Percentiles rank a stretch among this genome's conserved stretches.
phyloP scores from a whole-genome alignment of 2,888 invertebrate species.

The Tetheella fluctuosa region DNA sequence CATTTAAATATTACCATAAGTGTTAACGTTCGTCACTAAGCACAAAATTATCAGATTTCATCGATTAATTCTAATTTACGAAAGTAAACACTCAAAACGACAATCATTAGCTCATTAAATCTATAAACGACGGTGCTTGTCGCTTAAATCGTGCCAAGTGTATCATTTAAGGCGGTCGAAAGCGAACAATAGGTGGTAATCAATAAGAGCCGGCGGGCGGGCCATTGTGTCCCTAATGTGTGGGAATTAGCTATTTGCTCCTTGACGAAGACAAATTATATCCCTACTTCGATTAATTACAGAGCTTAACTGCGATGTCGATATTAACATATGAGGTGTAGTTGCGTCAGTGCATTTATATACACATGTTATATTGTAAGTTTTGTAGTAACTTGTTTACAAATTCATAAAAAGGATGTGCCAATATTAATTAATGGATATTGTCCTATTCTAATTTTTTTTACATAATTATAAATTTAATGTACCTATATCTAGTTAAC shows the following conservation, averaged over 20 bases:
- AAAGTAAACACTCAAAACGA: conserved; percentile 37
- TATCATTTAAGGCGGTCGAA: conserved; percentile 75
- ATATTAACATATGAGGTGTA: conserved; percentile 57
- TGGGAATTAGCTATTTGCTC: conserved; percentile 82
- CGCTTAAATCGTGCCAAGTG: conserved; percentile 71
- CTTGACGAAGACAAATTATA: conserved; percentile 83
- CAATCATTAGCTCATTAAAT: conserved; percentile 61
- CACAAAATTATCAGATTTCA: conserved; percentile 15
- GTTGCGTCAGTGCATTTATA: conserved; percentile 31
- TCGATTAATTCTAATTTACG: conserved; percentile 31
- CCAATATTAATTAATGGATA: too few species aligned
- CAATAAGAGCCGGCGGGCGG: conserved; percentile 74
- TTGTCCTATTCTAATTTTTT: too few species aligned
- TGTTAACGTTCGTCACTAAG: conserved; percentile 17
- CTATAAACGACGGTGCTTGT: conserved; percentile 54
- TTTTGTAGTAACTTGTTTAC: too few species aligned
- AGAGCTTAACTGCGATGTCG: conserved; percentile 73
- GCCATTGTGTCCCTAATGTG: conserved; percentile 80
- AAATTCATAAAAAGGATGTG: too few species aligned
- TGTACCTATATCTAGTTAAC: too few species aligned
- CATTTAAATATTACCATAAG: conserved; percentile 10
- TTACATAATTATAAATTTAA: too few species aligned
- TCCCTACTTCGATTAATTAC: conserved; percentile 79
- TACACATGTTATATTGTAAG: conserved; percentile 15
- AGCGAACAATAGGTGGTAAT: conserved; percentile 79